Evolutionary conservation across 2,113 vertebrate genomes (phyloP), one percentile per base, ranked within the genome.

Genomic region (Strigops habroptila): DNA sequence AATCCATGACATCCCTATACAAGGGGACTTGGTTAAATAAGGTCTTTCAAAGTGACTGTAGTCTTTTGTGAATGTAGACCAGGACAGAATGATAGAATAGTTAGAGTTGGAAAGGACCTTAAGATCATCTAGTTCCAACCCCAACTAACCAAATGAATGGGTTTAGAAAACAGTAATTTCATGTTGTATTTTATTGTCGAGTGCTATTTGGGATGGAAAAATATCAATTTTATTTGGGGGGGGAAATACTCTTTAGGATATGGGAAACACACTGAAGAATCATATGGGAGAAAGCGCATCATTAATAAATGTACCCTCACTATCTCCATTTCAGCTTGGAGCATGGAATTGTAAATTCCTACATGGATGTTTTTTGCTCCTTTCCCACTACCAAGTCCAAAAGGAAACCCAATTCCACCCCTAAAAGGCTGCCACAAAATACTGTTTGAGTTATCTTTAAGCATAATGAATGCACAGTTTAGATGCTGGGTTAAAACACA

Each of bases 41-140:
- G 1, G 31, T 67, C 65, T 82, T 88, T 59, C 63, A 73, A 73
- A 90, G 88, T 16, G 2, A 65, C 5, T 41, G 14, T 12, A 78
- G 52, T 35, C 24, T 55, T 67, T 62, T 12, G 24, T 67, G 27
- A 63, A 23, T 0, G 0, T 0, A 59, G 46, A 74, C 19, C 44
- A n/a, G 23, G 21, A 39, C 8, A 18, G 51, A 52, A 52, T 28
- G 27, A 51, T 27, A 51, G 51, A 16, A 14, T 27, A 51, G 24
- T 25, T 27, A 51, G 49, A 14, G 49, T 15, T 51, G 49, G 49
- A 51, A 51, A 53, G 52, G 28, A 53, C 52, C 52, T 30, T 53
- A 53, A 30, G 52, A 53, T 53, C 52, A 53, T 30, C 52, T 6
- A 53, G 52, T 30, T 53, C 52, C 52, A 53, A 53, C 16, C 30